Percentiles rank a stretch among this genome's conserved stretches.
Conservation (phyloP, 2,888 invertebrate genomes). For the Tiphia femorata region DNA sequence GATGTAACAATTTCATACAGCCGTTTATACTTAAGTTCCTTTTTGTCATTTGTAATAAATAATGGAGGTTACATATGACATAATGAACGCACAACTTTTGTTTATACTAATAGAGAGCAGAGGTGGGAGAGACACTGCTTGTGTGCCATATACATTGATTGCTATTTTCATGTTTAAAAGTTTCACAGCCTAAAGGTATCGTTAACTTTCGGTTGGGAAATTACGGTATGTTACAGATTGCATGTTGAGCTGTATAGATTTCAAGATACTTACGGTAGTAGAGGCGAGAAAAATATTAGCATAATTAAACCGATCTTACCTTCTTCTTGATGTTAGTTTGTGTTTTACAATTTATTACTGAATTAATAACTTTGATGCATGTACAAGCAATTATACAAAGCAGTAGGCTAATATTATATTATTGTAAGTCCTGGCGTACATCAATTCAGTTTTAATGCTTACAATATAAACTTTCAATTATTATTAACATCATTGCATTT, state of each 20-base stretch:
- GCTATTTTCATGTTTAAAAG: constrained; percentile 5
- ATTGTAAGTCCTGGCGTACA: constrained; percentile 30
- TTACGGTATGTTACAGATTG: constrained; percentile 1
- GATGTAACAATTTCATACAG: constrained; percentile 14
- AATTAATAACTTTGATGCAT: constrained; percentile 28
- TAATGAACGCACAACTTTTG: constrained; percentile 38
- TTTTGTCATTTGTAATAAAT: constrained; percentile 26
- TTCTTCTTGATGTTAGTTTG: constrained; percentile 4
- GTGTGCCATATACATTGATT: constrained; percentile 38
- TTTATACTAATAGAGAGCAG: constrained; percentile 21
- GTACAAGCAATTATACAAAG: constrained; percentile 29
- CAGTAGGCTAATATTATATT: constrained; percentile 31
- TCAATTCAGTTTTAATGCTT: constrained; percentile 25
- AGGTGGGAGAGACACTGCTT: constrained; percentile 27
- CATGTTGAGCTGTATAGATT: constrained; percentile 18
- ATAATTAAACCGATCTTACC: constrained; percentile 19
- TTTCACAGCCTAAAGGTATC: background rate
- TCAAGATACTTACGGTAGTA: constrained; percentile 11
- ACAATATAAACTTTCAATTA: constrained; percentile 25
- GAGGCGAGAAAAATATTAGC: constrained; percentile 19
- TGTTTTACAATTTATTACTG: constrained; percentile 12
- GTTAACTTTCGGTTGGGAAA: background rate
- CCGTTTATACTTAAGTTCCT: constrained; percentile 29
- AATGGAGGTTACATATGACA: constrained; percentile 22
- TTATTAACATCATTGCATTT: too few species aligned